Percentiles rank a stretch among this genome's conserved stretches.
These are phyloP conservation scores for Narcine bancroftii DNA, from an alignment of 2,113 vertebrate species.

Conservation along the genomic window DNA sequence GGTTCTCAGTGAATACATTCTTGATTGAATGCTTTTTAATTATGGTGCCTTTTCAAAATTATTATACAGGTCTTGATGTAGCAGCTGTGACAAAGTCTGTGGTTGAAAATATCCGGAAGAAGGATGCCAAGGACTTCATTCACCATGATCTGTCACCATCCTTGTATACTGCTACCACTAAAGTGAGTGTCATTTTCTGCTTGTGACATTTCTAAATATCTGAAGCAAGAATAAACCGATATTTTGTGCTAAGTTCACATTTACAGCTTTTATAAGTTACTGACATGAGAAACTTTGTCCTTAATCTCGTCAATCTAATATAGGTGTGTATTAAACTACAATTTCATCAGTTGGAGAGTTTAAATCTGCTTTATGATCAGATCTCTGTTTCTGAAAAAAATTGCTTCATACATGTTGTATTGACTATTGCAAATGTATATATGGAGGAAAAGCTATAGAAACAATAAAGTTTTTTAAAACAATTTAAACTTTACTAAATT, in stretches of 20 bases:
- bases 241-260: neutral
- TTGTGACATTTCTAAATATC: neutral
- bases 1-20: neutral
- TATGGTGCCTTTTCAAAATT: neutral
- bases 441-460: neutral
- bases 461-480: neutral
- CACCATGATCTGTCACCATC: constrained; percentile 65
- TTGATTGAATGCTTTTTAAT: neutral
- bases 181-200: constrained; percentile 48
- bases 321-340: neutral
- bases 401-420: neutral
- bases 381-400: neutral
- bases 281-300: neutral
- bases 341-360: neutral
- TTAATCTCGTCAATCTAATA: neutral
- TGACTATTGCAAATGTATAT: neutral
- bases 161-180: constrained; percentile 62
- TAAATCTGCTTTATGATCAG: neutral
- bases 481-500: neutral
- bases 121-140: constrained; percentile 67
- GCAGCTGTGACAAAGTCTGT: constrained; percentile 80
- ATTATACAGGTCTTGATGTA: constrained; percentile 62
- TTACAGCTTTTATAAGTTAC: neutral
- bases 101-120: constrained; percentile 78
- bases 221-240: neutral